These are phyloP conservation scores for Dryobotodes eremita DNA, from an alignment of 2,888 invertebrate species.

Conservation along the genomic window DNA sequence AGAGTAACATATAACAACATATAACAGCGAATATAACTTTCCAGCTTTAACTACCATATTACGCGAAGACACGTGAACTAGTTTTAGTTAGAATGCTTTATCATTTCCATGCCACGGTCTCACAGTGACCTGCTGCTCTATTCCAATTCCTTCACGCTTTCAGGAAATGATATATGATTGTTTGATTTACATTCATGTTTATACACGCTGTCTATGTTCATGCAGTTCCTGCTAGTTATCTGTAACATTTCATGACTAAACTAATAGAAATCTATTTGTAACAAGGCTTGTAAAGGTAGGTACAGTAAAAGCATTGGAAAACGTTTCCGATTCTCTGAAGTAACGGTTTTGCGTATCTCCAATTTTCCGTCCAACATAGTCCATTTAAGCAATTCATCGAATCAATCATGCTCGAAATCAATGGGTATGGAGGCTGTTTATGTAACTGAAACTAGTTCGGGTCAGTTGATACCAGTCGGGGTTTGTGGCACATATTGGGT, in stretches of 20 bases:
- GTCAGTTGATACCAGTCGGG: slow-evolving; percentile 36
- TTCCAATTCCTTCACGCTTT: slow-evolving; percentile 52
- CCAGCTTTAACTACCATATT: slow-evolving; percentile 36
- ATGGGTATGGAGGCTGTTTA: slow-evolving; percentile 39
- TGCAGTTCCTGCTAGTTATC: slow-evolving; percentile 39
- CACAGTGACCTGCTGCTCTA: slow-evolving; percentile 59
- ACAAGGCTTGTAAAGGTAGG: slow-evolving; percentile 17
- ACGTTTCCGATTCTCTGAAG: slow-evolving; percentile 13
- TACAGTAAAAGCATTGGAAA: slow-evolving; percentile 23
- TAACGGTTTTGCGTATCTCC: slow-evolving; percentile 27
- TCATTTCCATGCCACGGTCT: slow-evolving; percentile 44
- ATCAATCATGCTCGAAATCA: slow-evolving; percentile 46
- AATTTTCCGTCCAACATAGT: slow-evolving; percentile 22
- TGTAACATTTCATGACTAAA: slow-evolving; percentile 35
- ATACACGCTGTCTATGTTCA: slow-evolving; percentile 40
- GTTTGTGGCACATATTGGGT: neutral
- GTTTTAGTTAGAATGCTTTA: slow-evolving; percentile 41
- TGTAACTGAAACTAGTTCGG: slow-evolving; percentile 38
- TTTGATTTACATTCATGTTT: slow-evolving; percentile 51
- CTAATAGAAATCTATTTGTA: slow-evolving; percentile 43
- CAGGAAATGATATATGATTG: slow-evolving; percentile 60
- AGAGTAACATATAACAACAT: too few relatives aligned
- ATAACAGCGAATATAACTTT: slow-evolving; percentile 29
- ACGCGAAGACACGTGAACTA: slow-evolving; percentile 53
- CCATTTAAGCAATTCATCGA: slow-evolving; percentile 49